These are phyloP conservation scores for Prenolepis imparis DNA, from an alignment of 2,888 invertebrate species.

Conservation along the genomic window DNA sequence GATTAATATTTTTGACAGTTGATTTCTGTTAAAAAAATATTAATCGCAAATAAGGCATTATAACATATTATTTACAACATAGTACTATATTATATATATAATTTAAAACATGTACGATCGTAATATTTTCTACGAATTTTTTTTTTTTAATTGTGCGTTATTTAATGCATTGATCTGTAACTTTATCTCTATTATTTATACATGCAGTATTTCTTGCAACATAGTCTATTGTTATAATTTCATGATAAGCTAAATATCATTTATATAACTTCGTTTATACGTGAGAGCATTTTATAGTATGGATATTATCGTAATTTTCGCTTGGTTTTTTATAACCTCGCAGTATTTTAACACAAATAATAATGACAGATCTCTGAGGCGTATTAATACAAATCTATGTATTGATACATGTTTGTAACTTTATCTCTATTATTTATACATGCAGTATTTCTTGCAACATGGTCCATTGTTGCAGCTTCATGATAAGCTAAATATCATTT, in stretches of 20 bases:
- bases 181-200: slow-evolving; percentile 17
- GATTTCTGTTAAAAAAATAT: too few relatives aligned
- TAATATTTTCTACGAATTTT: background rate
- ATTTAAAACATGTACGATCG: too few relatives aligned
- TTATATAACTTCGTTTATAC: slow-evolving; percentile 13
- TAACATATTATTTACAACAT: too few relatives aligned
- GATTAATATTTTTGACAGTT: too few relatives aligned
- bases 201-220: background rate
- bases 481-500: background rate
- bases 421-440: slow-evolving; percentile 18
- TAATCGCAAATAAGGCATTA: too few relatives aligned
- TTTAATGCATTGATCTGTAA: slow-evolving; percentile 1
- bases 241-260: background rate
- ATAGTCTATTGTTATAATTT: background rate
- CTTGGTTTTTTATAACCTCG: too few relatives aligned
- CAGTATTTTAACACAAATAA: too few relatives aligned
- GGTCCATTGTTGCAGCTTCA: background rate
- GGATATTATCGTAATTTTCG: background rate
- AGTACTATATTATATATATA: too few relatives aligned
- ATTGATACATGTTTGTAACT: background rate
- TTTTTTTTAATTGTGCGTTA: slow-evolving; percentile 11
- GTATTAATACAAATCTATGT: too few relatives aligned
- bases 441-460: background rate
- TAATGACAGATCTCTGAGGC: too few relatives aligned
- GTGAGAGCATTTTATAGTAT: background rate